Evolutionary conservation across 2,797 vertebrate species (phyloP).

Genomic region (Tachyglossus aculeatus): DNA sequence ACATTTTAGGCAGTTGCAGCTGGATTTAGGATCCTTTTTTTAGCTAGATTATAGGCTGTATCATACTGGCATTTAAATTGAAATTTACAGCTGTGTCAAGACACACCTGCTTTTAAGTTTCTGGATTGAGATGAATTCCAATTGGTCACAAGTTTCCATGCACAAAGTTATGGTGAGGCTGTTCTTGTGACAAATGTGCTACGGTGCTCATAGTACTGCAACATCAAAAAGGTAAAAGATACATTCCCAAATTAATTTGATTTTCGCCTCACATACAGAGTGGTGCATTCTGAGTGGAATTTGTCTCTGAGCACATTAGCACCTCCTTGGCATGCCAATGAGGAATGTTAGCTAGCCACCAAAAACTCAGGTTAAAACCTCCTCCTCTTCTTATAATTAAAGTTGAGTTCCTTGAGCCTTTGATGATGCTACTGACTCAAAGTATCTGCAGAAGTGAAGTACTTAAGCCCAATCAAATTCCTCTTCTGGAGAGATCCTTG

Average conservation of each 20-base stretch:
- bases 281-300: too few species aligned
- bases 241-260: conserved; percentile 37
- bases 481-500: conserved; percentile 19
- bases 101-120: not conserved
- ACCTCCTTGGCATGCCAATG: conserved; percentile 45
- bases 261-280: conserved; percentile 27
- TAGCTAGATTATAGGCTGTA: not conserved
- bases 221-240: too few species aligned
- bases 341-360: conserved; percentile 3
- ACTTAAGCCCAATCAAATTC: conserved; percentile 31
- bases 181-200: too few species aligned
- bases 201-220: too few species aligned
- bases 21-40: not conserved
- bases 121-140: conserved; percentile 13
- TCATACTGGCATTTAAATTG: not conserved
- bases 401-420: conserved; percentile 27
- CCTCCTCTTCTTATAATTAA: conserved; percentile 57
- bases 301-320: too few species aligned
- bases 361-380: conserved; percentile 27
- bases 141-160: not conserved
- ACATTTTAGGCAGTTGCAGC: not conserved
- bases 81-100: not conserved
- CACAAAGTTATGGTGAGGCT: not conserved
- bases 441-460: conserved; percentile 31
- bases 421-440: conserved; percentile 33